phyloP scores from a whole-genome alignment of 2,888 invertebrate species.

The Heliconius erato region DNA sequence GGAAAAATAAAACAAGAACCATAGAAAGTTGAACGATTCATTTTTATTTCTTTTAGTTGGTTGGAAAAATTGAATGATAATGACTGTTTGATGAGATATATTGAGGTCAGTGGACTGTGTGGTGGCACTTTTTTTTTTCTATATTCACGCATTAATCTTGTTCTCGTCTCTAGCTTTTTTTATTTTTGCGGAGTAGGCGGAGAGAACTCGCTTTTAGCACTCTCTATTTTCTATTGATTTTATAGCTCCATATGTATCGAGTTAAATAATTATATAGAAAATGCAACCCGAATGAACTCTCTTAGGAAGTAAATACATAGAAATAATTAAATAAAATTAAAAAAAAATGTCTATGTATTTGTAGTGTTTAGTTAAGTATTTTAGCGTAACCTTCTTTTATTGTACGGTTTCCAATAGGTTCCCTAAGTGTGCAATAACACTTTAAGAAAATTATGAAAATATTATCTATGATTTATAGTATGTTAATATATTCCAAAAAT shows the following conservation, averaged over 20 bases:
- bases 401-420: no score
- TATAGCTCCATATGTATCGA: background rate
- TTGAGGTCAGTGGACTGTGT: constrained; percentile 35
- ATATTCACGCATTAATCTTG: background rate
- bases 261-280: no score
- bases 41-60: constrained; percentile 47
- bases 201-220: background rate
- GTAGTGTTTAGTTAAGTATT: no score
- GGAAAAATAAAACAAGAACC: constrained; percentile 66
- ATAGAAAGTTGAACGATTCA: constrained; percentile 61
- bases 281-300: no score
- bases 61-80: constrained; percentile 43
- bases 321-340: no score
- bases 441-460: no score
- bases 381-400: no score
- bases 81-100: constrained; percentile 27
- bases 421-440: no score
- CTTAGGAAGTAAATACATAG: no score
- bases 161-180: background rate
- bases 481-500: background rate
- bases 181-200: background rate
- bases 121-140: background rate
- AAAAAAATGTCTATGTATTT: no score
- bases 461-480: background rate
- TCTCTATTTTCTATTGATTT: background rate